Base-by-base conservation (phyloP, 2,797 vertebrate genomes). In the Periophthalmus magnuspinnatus region DNA sequence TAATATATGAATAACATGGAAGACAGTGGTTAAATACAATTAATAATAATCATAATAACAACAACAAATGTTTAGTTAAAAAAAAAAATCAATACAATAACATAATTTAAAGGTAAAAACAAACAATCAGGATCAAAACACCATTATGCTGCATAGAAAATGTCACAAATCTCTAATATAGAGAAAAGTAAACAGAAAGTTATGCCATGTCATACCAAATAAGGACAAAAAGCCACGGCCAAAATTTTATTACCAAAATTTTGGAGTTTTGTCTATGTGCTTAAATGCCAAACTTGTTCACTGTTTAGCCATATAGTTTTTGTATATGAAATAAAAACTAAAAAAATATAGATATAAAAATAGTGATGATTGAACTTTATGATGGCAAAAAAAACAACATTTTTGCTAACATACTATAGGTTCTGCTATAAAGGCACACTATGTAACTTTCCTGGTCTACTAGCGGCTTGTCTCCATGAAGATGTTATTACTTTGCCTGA, bases 131-230 rank as follows among this genome's bases (percentile, higher is more conserved):
- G 68, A 47, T 75, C 33, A 50, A 67, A 47, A 7, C 56, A 83
- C 61, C 68, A 19, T 73, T 70, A 83, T 76, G 72, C 82, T 86
- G 81, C 86, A 86, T 74, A 86, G 76, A 81, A 32, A 73, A 71
- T 16, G 67, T 72, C 19, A 75, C 33, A 55, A 17, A 67, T 87
- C 86, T 87, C 84, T 89, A 86, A 88, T 81, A 80, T 89, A 87
- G 88, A 90, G 86, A 90, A 77, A 59, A 8, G 32, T 33, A 48
- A 75, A 6, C 4, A 54, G 47, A 65, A 75, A 63, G 41, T 63
- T 1, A 6, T 13, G 24, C 70, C 65, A 68, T 72, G 58, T 66
- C 38, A 38, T 2, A 69, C 57, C 59, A 61, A 61, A 61, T 38
- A 41, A 36, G 59, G 59, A 38, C 14, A 21, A 38, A 41, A 38